Evolutionary conservation across 2,888 invertebrate species (phyloP), one percentile per base, ranked within the genome.

Genomic region (Pyrocoelia pectoralis): DNA sequence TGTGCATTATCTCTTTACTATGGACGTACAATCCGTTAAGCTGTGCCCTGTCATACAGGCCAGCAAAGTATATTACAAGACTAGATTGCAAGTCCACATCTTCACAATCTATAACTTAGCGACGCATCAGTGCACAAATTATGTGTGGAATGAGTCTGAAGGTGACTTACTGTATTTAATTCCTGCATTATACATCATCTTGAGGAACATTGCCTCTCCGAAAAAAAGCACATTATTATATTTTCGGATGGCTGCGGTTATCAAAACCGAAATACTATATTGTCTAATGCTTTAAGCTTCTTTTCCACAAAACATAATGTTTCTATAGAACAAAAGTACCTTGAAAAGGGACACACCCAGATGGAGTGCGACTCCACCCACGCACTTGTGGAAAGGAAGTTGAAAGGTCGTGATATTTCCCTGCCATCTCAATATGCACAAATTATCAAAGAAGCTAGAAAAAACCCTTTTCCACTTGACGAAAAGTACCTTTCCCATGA

Each of bases 111-210:
- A 38, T 38, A 38, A 38, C n/a, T n/a, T 61, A 9, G n/a, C n/a
- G n/a, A n/a, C n/a, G n/a, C n/a, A n/a, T n/a, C n/a, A n/a, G n/a
- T n/a, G n/a, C n/a, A n/a, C n/a, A n/a, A 61, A 61, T 24, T 62
- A 57, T 40, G 9, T 48, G 17, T 62, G 62, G 57, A 56, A 62
- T 48, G 62, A 62, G 15, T 43, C 19, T 15, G 53, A 62, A 19
- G 50, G 55, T 18, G 51, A 61, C 12, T 17, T 62, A 24, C 53
- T 13, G 28, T 43, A 9, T 59, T 59, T 50, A n/a, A 12, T 10
- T 10, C 51, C 1, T 63, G 50, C 19, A 53, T 62, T 9, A 54
- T 63, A n/a, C 8, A 56, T 1, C 33, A 64, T 49, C 13, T 64
- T 3, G 10, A 54, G 17, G 18, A 54, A 40, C 1, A 59, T 18